Base-by-base conservation (phyloP, 2,888 invertebrate genomes). In the Timema cristinae region DNA sequence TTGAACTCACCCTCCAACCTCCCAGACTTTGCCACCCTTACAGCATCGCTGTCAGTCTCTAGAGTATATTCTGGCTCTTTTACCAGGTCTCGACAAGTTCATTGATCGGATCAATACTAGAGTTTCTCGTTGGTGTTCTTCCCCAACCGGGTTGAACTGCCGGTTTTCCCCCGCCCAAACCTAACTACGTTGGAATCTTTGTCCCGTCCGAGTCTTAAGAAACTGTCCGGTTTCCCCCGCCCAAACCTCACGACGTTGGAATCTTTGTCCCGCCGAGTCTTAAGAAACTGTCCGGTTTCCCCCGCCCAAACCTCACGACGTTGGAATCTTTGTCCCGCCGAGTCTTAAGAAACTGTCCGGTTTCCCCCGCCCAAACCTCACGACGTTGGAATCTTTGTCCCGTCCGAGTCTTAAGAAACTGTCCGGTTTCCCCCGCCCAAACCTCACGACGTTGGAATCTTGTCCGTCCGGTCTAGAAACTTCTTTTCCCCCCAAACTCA, bases 281-380 rank as follows among this genome's bases (percentile, higher is more conserved):
- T 32, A 32, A 32, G 32, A 74, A 74, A 61, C 71, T 73, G 66
- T 73, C 69, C n/a, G 70, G 47, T 52, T 54, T 72, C 9, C 71
- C 69, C 56, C 76, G 73, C 15, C 77, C 77, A 50, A 76, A 73
- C 32, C 77, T 67, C 68, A 76, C 72, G 71, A 77, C 63, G 54
- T 76, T 76, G 10, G 72, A 73, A 11, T 61, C 50, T 16, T 51
- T 16, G 68, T 49, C 76, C 68, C 85, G 80, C 1, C 85, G 86
- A n/a, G 86, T 81, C 10, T 86, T 79, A 75, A 86, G 82, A 77
- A 86, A 86, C 75, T 83, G 84, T 8, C 56, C 50, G 11, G 7
- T 49, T 15, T 51, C 48, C 16, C 71, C 49, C n/a, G 59, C 70
- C 13, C 67, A 47, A 8, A 15, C 59, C 9, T 13, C 54, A 11